Percentiles rank a stretch among this genome's conserved stretches.
These are phyloP conservation scores for Andrena chrysosceles DNA, from an alignment of 2,888 invertebrate species.

Conservation along the genomic window DNA sequence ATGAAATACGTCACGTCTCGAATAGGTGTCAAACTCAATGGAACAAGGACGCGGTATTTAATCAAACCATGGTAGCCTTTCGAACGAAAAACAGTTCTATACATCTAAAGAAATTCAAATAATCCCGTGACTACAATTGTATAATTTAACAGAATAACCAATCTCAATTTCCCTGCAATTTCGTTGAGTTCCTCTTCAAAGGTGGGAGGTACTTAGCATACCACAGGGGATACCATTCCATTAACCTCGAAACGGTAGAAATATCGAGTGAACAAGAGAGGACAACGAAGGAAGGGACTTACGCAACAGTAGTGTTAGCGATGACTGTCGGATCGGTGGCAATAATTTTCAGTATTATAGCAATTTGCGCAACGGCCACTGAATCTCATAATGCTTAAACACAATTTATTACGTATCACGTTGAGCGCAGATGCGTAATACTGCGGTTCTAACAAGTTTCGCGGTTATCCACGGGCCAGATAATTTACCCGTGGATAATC, in stretches of 20 bases:
- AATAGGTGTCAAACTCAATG: neutral
- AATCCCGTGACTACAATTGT: too few species aligned
- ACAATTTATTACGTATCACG: constrained; percentile 52
- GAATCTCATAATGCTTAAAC: constrained; percentile 52
- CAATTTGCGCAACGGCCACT: constrained; percentile 13
- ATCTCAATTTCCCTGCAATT: too few species aligned
- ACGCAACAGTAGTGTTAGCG: neutral
- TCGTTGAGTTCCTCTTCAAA: too few species aligned
- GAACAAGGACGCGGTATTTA: neutral
- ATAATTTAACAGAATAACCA: too few species aligned
- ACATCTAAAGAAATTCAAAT: too few species aligned
- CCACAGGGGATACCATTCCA: neutral
- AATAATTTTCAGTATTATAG: constrained; percentile 42
- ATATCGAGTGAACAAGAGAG: neutral
- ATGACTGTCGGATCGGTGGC: constrained; percentile 10
- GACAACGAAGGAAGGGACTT: constrained; percentile 1
- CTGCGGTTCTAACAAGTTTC: constrained; percentile 59
- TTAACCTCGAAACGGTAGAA: neutral
- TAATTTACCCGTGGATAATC: constrained; percentile 66
- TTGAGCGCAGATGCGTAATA: constrained; percentile 52
- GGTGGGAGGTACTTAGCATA: neutral
- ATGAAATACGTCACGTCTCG: neutral
- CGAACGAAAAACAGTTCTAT: too few species aligned
- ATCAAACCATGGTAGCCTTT: too few species aligned
- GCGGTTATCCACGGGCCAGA: constrained; percentile 60